phyloP scores from a whole-genome alignment of 2,797 vertebrate genomes.

The Botia kubotai region DNA sequence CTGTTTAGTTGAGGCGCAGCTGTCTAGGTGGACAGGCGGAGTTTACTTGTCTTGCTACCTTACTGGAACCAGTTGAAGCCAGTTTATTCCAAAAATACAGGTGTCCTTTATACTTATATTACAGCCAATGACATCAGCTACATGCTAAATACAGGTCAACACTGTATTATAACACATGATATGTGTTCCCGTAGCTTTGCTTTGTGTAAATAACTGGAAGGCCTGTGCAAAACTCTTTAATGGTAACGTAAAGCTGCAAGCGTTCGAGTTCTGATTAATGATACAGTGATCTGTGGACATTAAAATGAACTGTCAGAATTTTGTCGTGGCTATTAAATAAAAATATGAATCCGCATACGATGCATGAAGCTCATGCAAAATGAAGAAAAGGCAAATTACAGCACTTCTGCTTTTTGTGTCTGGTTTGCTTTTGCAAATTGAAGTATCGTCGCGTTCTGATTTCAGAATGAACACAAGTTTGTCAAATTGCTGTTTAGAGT shows the following conservation, averaged over 20 bases:
- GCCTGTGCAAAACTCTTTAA: too few relatives aligned
- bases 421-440: neutral
- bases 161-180: neutral
- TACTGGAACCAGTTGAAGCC: neutral
- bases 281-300: neutral
- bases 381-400: neutral
- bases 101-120: neutral
- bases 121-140: neutral
- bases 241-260: neutral
- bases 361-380: too few relatives aligned
- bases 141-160: neutral
- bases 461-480: neutral
- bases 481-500: neutral
- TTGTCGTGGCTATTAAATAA: neutral
- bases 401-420: neutral
- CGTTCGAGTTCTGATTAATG: neutral
- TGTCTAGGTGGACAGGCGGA: neutral
- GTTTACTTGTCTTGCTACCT: too few relatives aligned
- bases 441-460: neutral
- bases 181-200: neutral
- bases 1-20: slow-evolving; percentile 38
- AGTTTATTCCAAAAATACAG: neutral
- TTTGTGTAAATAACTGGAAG: neutral
- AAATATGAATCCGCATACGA: neutral
- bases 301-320: neutral